These are phyloP conservation scores for Drepana falcataria DNA, from an alignment of 2,888 invertebrate genomes.

Conservation along the genomic window DNA sequence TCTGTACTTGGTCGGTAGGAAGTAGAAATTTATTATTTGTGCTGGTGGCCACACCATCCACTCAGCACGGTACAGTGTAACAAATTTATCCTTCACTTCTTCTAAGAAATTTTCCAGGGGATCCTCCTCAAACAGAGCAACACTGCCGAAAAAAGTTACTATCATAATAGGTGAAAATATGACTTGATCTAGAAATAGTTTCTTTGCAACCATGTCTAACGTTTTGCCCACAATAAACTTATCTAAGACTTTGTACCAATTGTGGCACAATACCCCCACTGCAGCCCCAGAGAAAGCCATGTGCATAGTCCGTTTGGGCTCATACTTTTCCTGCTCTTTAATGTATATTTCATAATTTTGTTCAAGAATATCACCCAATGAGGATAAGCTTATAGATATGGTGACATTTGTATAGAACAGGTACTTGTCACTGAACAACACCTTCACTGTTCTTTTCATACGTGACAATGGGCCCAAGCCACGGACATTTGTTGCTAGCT, in stretches of 20 bases:
- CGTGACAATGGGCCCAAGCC: conserved; percentile 28
- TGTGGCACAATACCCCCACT: conserved; percentile 90
- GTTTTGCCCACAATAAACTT: conserved; percentile 85
- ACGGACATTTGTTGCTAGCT: conserved; percentile 41
- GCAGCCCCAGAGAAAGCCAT: conserved; percentile 90
- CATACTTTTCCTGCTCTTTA: conserved; percentile 79
- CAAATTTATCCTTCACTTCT: conserved; percentile 87
- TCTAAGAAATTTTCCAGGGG: conserved; percentile 80
- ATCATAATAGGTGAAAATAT: conserved; percentile 92
- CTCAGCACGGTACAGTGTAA: conserved; percentile 89
- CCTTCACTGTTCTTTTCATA: conserved; percentile 40
- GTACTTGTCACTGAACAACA: conserved; percentile 83
- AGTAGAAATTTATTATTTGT: conserved; percentile 94
- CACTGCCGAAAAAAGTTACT: conserved; percentile 86
- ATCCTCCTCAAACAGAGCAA: conserved; percentile 86
- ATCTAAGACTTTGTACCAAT: conserved; percentile 93
- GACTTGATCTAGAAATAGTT: conserved; percentile 90
- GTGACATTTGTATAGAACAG: conserved; percentile 89
- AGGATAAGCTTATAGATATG: conserved; percentile 88
- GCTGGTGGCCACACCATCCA: conserved; percentile 97
- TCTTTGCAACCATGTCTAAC: conserved; percentile 83
- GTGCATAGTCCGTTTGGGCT: conserved; percentile 82
- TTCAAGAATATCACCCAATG: conserved; percentile 88
- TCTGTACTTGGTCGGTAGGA: conserved; percentile 89
- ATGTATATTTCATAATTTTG: conserved; percentile 88